Conservation (phyloP, 1,140 invertebrate genomes). For the Neotoxoptera formosana region DNA sequence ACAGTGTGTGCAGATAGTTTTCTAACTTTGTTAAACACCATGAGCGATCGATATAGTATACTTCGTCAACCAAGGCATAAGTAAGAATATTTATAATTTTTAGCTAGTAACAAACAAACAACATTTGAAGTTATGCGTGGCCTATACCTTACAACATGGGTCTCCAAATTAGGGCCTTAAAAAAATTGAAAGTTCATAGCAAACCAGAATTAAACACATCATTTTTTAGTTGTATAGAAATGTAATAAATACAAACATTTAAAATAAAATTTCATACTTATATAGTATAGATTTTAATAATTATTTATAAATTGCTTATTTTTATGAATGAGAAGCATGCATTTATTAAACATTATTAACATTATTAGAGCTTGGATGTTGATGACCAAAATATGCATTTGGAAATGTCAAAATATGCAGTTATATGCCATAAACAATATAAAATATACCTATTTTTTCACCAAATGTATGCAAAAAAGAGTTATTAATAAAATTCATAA, state of each 20-base stretch:
- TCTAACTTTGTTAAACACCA: slow-evolving; percentile 80
- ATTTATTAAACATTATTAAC: too few relatives aligned
- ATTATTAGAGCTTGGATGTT: too few relatives aligned
- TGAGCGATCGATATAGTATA: slow-evolving; percentile 85
- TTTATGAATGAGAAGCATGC: too few relatives aligned
- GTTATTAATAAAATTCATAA: too few relatives aligned
- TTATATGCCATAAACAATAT: too few relatives aligned
- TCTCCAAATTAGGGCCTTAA: not conserved
- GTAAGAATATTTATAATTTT: slow-evolving; percentile 62
- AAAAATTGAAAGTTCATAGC: not conserved
- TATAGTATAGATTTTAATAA: too few relatives aligned
- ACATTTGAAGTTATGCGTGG: not conserved
- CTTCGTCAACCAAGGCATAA: slow-evolving; percentile 86
- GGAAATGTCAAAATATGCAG: too few relatives aligned
- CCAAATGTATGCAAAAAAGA: too few relatives aligned
- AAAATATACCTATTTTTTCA: too few relatives aligned
- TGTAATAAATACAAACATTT: not conserved
- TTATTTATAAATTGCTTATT: too few relatives aligned
- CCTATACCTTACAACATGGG: not conserved
- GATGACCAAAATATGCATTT: too few relatives aligned
- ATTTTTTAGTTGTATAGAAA: not conserved
- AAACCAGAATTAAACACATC: not conserved
- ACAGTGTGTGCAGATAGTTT: slow-evolving; percentile 81
- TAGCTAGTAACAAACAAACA: not conserved
- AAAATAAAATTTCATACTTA: too few relatives aligned